phyloP scores from a whole-genome alignment of 2,888 invertebrate genomes.

The Andrena fulva region DNA sequence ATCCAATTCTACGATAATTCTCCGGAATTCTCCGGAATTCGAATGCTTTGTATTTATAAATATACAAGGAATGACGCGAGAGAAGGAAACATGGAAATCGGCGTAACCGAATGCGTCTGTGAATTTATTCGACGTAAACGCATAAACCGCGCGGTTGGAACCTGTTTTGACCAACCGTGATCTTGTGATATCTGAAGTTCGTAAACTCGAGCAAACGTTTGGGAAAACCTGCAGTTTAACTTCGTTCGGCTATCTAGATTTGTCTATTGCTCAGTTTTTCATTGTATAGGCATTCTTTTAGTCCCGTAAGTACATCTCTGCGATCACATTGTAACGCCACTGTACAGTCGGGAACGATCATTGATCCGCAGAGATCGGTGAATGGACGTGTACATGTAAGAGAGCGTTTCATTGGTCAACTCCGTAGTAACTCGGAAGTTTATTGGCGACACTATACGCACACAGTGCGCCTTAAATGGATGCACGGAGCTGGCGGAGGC shows the following conservation, averaged over 20 bases:
- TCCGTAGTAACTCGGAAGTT: slow-evolving; percentile 59
- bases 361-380: slow-evolving; percentile 61
- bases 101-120: slow-evolving; percentile 35
- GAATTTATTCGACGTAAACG: slow-evolving; percentile 37
- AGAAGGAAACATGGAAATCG: slow-evolving; percentile 34
- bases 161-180: slow-evolving; percentile 2
- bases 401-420: slow-evolving; percentile 52
- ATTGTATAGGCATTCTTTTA: not conserved
- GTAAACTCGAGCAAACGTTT: not conserved
- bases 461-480: slow-evolving; percentile 73
- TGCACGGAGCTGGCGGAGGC: slow-evolving; percentile 48
- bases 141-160: not conserved
- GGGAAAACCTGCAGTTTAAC: no score
- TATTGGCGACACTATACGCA: slow-evolving; percentile 57
- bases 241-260: no score
- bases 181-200: no score
- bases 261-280: no score
- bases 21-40: no score
- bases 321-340: slow-evolving; percentile 4
- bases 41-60: slow-evolving; percentile 2
- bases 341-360: slow-evolving; percentile 22
- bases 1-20: not conserved
- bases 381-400: slow-evolving; percentile 55
- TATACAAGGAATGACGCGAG: slow-evolving; percentile 8
- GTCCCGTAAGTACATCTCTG: not conserved